phyloP scores from a whole-genome alignment of 2,113 vertebrate species.

The Megaceryle torquata region DNA sequence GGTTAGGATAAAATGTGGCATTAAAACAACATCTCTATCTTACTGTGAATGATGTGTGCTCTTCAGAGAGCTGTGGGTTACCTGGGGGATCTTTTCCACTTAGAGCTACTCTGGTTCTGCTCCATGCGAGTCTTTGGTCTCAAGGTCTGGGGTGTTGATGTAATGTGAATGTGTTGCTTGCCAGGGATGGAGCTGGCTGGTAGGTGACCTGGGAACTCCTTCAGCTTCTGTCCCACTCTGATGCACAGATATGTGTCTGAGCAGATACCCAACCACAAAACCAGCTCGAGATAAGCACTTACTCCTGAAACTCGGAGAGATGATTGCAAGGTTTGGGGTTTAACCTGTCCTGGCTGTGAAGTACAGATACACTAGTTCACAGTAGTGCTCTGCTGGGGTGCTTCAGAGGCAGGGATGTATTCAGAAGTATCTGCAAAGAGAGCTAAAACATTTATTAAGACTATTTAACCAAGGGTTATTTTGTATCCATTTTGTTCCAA shows the following conservation, averaged over 20 bases:
- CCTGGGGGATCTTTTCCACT: background rate
- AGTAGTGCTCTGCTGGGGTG: background rate
- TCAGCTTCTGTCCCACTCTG: background rate
- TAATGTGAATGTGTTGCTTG: fast-evolving
- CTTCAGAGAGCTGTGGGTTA: background rate
- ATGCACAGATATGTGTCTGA: background rate
- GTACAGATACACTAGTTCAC: background rate
- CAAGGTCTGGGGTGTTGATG: background rate
- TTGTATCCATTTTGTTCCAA: background rate
- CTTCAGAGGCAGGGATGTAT: background rate
- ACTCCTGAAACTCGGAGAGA: background rate
- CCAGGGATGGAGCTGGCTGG: background rate
- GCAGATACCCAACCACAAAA: background rate
- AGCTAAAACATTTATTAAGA: background rate
- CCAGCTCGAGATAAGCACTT: fast-evolving
- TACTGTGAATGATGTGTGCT: background rate
- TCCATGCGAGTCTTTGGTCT: fast-evolving
- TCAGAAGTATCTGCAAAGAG: background rate
- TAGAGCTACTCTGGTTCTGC: background rate
- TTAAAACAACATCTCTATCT: background rate
- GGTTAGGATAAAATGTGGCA: background rate
- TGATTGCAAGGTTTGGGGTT: background rate
- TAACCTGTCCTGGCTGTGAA: background rate
- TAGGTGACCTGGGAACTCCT: background rate
- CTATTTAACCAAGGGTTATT: background rate